Conservation (phyloP, 2,797 vertebrate species). For the Etheostoma nigrum region DNA sequence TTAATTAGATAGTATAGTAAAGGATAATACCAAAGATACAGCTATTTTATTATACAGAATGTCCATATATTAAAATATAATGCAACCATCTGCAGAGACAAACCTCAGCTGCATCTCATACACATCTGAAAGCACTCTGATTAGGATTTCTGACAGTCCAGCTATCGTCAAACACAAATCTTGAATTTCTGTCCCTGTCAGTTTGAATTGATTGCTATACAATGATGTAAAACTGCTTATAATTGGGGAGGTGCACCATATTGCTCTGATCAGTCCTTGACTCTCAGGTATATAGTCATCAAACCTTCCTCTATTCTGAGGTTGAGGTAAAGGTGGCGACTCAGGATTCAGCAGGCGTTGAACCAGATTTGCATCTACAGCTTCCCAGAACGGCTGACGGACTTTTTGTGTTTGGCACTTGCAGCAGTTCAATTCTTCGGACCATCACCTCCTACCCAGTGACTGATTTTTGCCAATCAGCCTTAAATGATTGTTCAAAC, state of each 20-base stretch:
- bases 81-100: conserved; percentile 59
- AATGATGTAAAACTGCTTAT: conserved; percentile 30
- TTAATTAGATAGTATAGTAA: conserved; percentile 64
- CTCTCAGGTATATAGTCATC: conserved; percentile 17
- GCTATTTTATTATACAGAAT: conserved; percentile 72
- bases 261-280: conserved; percentile 63
- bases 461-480: conserved; percentile 25
- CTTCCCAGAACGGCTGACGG: neutral
- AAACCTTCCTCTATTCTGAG: neutral
- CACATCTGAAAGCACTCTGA: conserved; percentile 51
- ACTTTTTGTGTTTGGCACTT: conserved; percentile 52
- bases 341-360: conserved; percentile 24
- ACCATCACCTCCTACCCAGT: neutral
- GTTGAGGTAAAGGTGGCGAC: conserved; percentile 19
- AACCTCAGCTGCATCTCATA: conserved; percentile 40
- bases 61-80: conserved; percentile 79
- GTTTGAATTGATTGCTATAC: conserved; percentile 33
- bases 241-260: conserved; percentile 36
- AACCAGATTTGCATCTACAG: conserved; percentile 27
- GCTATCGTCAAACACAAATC: conserved; percentile 66
- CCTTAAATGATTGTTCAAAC: conserved; percentile 71
- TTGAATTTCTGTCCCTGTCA: conserved; percentile 30
- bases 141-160: conserved; percentile 74
- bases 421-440: conserved; percentile 23
- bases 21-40: conserved; percentile 72